Base-by-base conservation (phyloP, 2,888 invertebrate species). In the Julus scanicus region DNA sequence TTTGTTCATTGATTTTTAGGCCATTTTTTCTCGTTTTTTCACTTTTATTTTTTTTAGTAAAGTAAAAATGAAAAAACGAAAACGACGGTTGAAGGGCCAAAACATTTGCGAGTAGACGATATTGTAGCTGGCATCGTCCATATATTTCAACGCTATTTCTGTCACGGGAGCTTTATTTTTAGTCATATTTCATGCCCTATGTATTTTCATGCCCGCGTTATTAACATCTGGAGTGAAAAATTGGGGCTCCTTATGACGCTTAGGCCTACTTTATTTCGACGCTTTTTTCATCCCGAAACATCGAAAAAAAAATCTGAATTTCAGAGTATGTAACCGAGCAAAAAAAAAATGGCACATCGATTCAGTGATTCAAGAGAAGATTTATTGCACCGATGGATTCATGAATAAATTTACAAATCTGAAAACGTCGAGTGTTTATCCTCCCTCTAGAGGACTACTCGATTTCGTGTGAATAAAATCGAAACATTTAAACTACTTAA, bases 201-300 rank as follows among this genome's bases (percentile, higher is more conserved):
- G 71, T 29, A 71, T 71, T 71, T 71, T 17, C 71, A 29, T 4
- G 29, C 29, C n/a, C 3, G 71, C 71, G 71, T 71, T 71, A 71
- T 71, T 71, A 71, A 71, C 71, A 71, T 71, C 71, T 71, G 71
- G 71, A 71, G 71, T 71, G 71, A 71, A 71, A 71, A 71, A 71
- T 71, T 71, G 71, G 71, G 29, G 29, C 29, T 17, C 29, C 29
- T 9, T 20, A 1, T 17, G 71, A 29, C 71, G 71, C 29, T 63
- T 17, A 71, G 29, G 71, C 71, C 29, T 63, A 15, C 15, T 53
- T 53, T 53, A 6, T 15, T 53, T 53, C 15, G 13, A 15, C 53
- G 2, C 15, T 53, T 13, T 53, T 53, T 29, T 71, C 29, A 71
- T 71, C 6, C 63, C 20, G 6, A 5, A 71, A 71, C 15, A 71